These are phyloP conservation scores for Dicentrarchus labrax DNA, from an alignment of 2,113 vertebrate species.

Conservation along the genomic window DNA sequence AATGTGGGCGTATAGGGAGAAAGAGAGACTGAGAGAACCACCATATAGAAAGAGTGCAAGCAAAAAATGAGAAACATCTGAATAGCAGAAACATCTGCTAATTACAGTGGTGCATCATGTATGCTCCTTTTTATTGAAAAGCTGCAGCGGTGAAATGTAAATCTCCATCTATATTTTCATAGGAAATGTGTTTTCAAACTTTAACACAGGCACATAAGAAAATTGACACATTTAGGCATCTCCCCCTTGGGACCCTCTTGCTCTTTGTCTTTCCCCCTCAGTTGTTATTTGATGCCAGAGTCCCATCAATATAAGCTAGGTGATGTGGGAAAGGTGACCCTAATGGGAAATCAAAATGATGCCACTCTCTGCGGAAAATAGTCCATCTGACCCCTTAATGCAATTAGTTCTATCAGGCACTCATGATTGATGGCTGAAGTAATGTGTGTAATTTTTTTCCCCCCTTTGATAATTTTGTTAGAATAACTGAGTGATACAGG, in stretches of 20 bases:
- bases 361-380: slow-evolving; percentile 18
- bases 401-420: slow-evolving; percentile 37
- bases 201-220: slow-evolving; percentile 15
- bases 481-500: not conserved
- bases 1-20: slow-evolving; percentile 10
- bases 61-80: not conserved
- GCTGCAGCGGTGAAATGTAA: slow-evolving; percentile 2
- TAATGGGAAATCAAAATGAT: slow-evolving; percentile 69
- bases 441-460: slow-evolving; percentile 19
- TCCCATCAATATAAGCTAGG: slow-evolving; percentile 39
- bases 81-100: not conserved
- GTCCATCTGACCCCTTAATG: slow-evolving; percentile 34
- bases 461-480: slow-evolving; percentile 9
- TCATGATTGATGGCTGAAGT: slow-evolving; percentile 55
- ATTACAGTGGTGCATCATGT: slow-evolving; percentile 4
- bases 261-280: not conserved
- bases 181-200: slow-evolving; percentile 16
- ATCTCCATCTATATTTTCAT: slow-evolving; percentile 24
- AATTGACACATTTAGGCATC: not conserved
- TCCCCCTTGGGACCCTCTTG: not conserved
- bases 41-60: not conserved
- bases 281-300: slow-evolving; percentile 36
- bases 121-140: slow-evolving; percentile 11
- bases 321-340: slow-evolving; percentile 46
- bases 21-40: not conserved